Base-by-base conservation (phyloP, 1,140 invertebrate genomes). In the Popillia japonica region DNA sequence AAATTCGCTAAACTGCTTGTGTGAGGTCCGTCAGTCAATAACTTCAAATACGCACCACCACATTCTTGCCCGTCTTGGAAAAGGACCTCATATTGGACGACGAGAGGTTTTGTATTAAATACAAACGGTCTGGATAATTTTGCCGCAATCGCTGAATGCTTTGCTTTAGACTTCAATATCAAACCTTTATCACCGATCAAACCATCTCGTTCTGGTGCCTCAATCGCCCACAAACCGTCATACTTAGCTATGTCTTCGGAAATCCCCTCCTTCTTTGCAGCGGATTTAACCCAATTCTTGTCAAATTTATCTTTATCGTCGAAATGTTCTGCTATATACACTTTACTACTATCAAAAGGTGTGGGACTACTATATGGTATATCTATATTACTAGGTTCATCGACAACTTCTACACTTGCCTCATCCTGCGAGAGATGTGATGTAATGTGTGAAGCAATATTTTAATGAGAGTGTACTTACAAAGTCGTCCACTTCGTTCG, bases 1-100 rank as follows among this genome's bases (percentile, higher is more conserved):
- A 99, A 98, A 79, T 93, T 89, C 77, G 91, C 93, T 27, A 99
- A 89, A 86, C 97, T 92, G 20, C 91, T 86, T 55, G 92, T 90
- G 61, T 92, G 90, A 44, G 89, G 85, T 76, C 91, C 91, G 3
- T 91, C 86, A 14, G 93, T 94, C 14, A 99, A 87, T 17, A 99
- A 89, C 88, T 99, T 99, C 0, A 99, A 87, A 87, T 99, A 99
- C 9, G 97, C 97, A 14, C 98, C 98, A 72, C 98, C 98, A 89
- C 98, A 99, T 87, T 99, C 98, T 89, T 99, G 97, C 2, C 97
- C 97, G 86, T 98, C 96, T 91, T 98, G 93, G 41, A 93, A 89
- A 72, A 90, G 91, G 74, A 97, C 95, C 90, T 96, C 97, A 90
- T 97, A 99, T 87, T 99, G 98, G 9, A 99, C 93, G 83, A 99